Percentiles rank a stretch among this genome's conserved stretches.
Evolutionary conservation across 2,888 invertebrate species (phyloP).

Genomic region (Choristoneura rosaceana): DNA sequence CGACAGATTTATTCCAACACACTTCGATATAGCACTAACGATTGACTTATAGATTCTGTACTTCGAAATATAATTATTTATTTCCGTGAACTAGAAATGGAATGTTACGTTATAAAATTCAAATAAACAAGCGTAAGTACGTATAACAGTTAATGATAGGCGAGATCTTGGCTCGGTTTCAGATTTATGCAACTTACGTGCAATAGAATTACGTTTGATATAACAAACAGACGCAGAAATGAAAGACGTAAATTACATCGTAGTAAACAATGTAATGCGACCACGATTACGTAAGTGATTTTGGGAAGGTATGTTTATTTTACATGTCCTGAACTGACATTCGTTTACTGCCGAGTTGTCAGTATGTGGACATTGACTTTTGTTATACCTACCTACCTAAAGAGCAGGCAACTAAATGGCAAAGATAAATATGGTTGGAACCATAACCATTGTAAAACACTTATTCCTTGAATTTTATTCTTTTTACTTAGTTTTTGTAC

Average conservation of each 20-base stretch:
- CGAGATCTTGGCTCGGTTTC: constrained; percentile 39
- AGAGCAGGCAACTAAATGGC: neutral
- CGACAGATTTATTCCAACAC: constrained; percentile 73
- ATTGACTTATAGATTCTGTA: constrained; percentile 58
- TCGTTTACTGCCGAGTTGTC: constrained; percentile 7
- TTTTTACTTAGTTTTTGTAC: too few relatives aligned
- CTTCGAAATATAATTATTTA: constrained; percentile 46
- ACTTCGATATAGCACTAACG: constrained; percentile 51
- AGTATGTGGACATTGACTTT: neutral
- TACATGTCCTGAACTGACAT: constrained; percentile 6
- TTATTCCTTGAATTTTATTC: too few relatives aligned
- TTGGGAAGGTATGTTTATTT: constrained; percentile 9
- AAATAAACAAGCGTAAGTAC: constrained; percentile 24
- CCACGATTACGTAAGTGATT: constrained; percentile 15
- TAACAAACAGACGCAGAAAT: constrained; percentile 29
- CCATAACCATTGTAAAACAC: too few relatives aligned
- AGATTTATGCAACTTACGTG: constrained; percentile 38
- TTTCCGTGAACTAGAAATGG: constrained; percentile 44
- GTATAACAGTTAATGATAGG: constrained; percentile 26
- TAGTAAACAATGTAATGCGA: constrained; percentile 15
- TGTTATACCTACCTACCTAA: neutral
- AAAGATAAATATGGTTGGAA: too few relatives aligned
- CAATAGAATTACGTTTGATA: constrained; percentile 34
- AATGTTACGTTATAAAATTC: constrained; percentile 40
- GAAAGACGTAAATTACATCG: constrained; percentile 30